Conservation (phyloP, 2,888 invertebrate species). For the Phyllotreta cruciferae region DNA sequence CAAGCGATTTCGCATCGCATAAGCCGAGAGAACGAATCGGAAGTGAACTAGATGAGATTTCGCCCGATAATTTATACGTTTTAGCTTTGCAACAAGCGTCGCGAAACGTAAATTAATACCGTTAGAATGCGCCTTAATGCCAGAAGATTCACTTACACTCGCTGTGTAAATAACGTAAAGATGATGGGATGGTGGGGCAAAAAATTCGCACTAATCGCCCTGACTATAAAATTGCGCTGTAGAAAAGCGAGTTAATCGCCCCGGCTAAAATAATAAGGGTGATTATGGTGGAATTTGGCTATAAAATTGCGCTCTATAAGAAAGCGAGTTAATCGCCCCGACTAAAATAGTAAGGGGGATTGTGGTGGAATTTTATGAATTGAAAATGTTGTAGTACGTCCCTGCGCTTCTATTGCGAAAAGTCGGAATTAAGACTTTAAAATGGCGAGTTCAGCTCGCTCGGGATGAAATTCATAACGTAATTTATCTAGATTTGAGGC, state of each 20-base stretch:
- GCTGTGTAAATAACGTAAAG: no score
- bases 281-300: no score
- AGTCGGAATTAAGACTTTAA: slow-evolving; percentile 28
- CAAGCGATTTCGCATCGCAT: neutral
- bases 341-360: no score
- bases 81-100: slow-evolving; percentile 7
- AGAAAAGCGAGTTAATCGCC: no score
- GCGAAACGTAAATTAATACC: slow-evolving; percentile 19
- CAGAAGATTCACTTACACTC: no score
- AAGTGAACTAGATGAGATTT: slow-evolving; percentile 26
- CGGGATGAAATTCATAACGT: slow-evolving; percentile 28
- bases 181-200: no score
- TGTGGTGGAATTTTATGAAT: no score
- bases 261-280: no score
- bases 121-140: slow-evolving; percentile 14
- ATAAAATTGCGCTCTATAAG: no score
- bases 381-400: no score
- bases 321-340: no score
- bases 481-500: slow-evolving; percentile 31
- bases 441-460: slow-evolving; percentile 7
- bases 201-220: neutral
- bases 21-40: slow-evolving; percentile 25
- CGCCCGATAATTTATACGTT: slow-evolving; percentile 23
- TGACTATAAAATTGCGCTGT: no score
- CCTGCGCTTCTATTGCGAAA: neutral